Evolutionary conservation across 2,888 invertebrate species (phyloP).

Genomic region (Fissipunctia ypsillon): DNA sequence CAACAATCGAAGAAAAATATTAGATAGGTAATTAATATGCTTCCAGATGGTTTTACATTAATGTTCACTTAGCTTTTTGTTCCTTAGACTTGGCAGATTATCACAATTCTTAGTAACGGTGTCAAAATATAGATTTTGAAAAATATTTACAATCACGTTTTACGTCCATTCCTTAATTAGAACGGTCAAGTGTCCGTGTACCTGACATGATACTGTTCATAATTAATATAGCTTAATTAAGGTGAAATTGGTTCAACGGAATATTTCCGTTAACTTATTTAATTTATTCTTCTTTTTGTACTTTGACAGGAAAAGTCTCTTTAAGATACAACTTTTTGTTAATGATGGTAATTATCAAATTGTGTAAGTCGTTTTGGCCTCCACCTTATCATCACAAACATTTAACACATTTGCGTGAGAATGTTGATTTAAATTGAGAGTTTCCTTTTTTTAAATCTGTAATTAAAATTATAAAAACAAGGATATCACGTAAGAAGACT

Average conservation of each 20-base stretch:
- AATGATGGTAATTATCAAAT: constrained; percentile 21
- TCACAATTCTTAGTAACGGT: neutral
- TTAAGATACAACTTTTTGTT: constrained; percentile 24
- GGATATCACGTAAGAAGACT: neutral
- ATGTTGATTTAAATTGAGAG: neutral
- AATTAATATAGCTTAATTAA: constrained; percentile 1
- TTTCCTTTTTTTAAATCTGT: neutral
- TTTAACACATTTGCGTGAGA: neutral
- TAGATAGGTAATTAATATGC: neutral
- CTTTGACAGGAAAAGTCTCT: constrained; percentile 24
- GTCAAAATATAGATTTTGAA: neutral
- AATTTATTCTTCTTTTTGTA: constrained; percentile 13
- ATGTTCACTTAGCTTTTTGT: neutral
- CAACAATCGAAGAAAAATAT: neutral
- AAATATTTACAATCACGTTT: neutral
- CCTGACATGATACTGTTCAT: neutral
- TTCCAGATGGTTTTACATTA: neutral
- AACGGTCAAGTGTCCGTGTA: neutral
- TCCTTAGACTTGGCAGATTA: neutral
- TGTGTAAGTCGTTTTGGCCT: constrained; percentile 3
- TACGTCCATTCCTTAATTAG: neutral
- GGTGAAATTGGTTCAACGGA: neutral
- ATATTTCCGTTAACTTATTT: constrained; percentile 6
- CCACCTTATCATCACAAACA: neutral
- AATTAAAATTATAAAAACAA: no score